Evolutionary conservation across 2,888 invertebrate genomes (phyloP).

Genomic region (Atrina japonica): DNA sequence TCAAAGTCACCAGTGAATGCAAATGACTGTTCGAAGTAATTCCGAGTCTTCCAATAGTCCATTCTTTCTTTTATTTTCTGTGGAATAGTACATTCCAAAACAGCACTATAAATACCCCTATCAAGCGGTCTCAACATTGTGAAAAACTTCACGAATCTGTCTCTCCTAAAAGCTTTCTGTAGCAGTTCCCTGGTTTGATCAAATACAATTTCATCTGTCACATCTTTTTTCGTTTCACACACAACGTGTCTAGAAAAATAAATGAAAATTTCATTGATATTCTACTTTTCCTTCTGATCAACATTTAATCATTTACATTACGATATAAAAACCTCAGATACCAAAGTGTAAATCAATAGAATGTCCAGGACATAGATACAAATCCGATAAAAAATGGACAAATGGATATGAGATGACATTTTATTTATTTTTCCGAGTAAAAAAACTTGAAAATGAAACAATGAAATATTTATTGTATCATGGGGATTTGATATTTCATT

Average conservation of each 20-base stretch:
- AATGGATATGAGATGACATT: too few relatives aligned
- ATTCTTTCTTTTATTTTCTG: constrained; percentile 45
- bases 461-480: too few relatives aligned
- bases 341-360: too few relatives aligned
- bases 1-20: constrained; percentile 35
- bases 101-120: constrained; percentile 31
- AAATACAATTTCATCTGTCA: constrained; percentile 5
- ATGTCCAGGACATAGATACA: too few relatives aligned
- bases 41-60: constrained; percentile 47
- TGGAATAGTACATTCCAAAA: constrained; percentile 50
- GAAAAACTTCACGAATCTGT: constrained; percentile 29
- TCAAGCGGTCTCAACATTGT: constrained; percentile 29
- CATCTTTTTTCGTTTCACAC: constrained; percentile 19
- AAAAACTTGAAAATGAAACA: too few relatives aligned
- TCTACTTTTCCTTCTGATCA: too few relatives aligned
- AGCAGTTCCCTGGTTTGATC: constrained; percentile 20
- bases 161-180: constrained; percentile 19
- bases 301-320: too few relatives aligned
- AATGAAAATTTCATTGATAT: too few relatives aligned
- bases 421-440: too few relatives aligned
- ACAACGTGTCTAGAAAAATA: constrained; percentile 30
- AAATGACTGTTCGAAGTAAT: constrained; percentile 48
- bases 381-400: too few relatives aligned
- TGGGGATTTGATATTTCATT: too few relatives aligned
- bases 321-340: too few relatives aligned